Conservation (phyloP, 1,140 invertebrate genomes). For the Mylabris phalerata region DNA sequence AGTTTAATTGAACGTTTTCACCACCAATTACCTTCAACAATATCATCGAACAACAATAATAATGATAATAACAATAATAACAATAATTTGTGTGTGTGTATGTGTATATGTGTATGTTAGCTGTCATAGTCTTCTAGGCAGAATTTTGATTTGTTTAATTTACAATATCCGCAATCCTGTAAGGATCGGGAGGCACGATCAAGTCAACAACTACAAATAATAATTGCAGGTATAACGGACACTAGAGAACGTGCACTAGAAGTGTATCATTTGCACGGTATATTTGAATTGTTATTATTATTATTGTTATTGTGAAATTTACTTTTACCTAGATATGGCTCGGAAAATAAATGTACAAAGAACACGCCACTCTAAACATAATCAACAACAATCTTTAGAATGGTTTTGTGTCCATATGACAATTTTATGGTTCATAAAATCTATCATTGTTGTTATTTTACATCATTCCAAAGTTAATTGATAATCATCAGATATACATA, state of each 20-base stretch:
- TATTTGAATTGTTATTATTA: not conserved
- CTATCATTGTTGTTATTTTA: too few relatives aligned
- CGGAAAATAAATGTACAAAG: too few relatives aligned
- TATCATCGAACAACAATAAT: too few relatives aligned
- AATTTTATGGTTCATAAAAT: constrained; percentile 12
- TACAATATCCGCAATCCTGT: constrained; percentile 14
- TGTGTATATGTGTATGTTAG: not conserved
- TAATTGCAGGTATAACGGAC: constrained; percentile 7
- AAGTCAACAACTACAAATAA: constrained; percentile 4
- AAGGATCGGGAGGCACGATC: constrained; percentile 15
- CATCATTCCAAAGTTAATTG: too few relatives aligned
- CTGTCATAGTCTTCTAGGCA: constrained; percentile 7
- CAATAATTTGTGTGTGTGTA: too few relatives aligned
- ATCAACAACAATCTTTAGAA: too few relatives aligned
- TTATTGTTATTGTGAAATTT: constrained; percentile 7
- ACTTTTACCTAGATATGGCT: not conserved
- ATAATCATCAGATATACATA: too few relatives aligned
- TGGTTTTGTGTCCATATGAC: not conserved
- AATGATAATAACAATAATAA: too few relatives aligned
- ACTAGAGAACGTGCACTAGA: constrained; percentile 8
- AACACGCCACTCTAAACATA: too few relatives aligned
- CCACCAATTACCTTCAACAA: too few relatives aligned
- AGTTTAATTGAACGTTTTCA: too few relatives aligned
- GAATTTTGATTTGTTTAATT: constrained; percentile 13
- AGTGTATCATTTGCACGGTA: constrained; percentile 15